Percentiles rank a stretch among this genome's conserved stretches.
Evolutionary conservation across 2,113 vertebrate genomes (phyloP).

Genomic region (Dicrurus megarhynchus): DNA sequence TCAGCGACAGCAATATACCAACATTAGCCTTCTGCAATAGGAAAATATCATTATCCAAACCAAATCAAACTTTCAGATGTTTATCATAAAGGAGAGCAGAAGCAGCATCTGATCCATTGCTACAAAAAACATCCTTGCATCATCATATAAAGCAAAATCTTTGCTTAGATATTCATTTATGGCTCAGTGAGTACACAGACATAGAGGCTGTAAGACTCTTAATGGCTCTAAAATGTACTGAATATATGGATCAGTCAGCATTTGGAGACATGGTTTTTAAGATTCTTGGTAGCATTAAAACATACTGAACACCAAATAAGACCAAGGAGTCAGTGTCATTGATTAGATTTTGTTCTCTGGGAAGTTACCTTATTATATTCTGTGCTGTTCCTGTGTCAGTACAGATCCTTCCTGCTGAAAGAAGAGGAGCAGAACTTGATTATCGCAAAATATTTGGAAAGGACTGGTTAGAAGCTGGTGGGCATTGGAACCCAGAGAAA

Average conservation of each 20-base stretch:
- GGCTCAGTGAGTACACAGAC: not conserved
- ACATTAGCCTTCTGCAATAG: not conserved
- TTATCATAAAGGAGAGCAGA: not conserved
- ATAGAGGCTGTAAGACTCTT: not conserved
- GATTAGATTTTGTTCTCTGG: not conserved
- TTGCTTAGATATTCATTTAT: not conserved
- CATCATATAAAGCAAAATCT: not conserved
- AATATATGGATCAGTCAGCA: not conserved
- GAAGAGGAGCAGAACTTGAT: conserved; percentile 90
- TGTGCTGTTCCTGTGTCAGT: not conserved
- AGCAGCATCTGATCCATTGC: not conserved
- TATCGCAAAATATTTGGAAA: conserved; percentile 90
- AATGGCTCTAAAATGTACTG: not conserved
- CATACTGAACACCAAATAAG: not conserved
- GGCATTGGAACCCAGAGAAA: conserved; percentile 70
- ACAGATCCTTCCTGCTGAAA: conserved; percentile 80
- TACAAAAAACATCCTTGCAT: not conserved
- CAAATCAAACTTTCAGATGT: not conserved
- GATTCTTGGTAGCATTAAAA: not conserved
- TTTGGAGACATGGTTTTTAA: not conserved
- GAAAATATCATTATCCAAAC: not conserved
- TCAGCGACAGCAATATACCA: not conserved
- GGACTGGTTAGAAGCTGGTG: conserved; percentile 86
- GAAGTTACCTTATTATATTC: not conserved
- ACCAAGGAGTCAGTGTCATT: not conserved